These are phyloP conservation scores for Acleris cristana DNA, from an alignment of 2,888 invertebrate genomes.

Conservation along the genomic window DNA sequence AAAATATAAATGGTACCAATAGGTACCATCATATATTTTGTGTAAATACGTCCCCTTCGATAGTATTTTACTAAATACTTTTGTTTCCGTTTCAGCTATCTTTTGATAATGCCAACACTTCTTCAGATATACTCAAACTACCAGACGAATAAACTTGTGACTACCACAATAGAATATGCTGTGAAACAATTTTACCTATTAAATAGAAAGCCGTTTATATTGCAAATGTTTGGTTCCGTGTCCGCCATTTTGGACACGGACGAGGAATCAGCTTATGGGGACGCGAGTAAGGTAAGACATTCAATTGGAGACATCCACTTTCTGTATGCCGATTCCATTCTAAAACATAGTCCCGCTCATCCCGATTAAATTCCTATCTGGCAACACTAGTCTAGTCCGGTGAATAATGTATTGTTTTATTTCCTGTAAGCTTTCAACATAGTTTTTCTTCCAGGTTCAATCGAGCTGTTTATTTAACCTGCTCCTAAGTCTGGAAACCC, in stretches of 20 bases:
- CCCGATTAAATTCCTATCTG: too few relatives aligned
- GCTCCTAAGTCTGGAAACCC: slow-evolving; percentile 95
- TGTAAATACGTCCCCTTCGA: too few relatives aligned
- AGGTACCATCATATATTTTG: too few relatives aligned
- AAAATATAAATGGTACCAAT: too few relatives aligned
- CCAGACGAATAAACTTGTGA: slow-evolving; percentile 97
- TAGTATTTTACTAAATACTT: neutral
- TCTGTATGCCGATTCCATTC: too few relatives aligned
- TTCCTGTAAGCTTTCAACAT: neutral
- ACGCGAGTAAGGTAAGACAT: slow-evolving; percentile 92
- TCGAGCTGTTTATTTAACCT: slow-evolving; percentile 96
- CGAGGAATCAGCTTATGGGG: slow-evolving; percentile 93
- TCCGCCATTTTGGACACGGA: slow-evolving; percentile 97
- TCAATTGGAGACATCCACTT: too few relatives aligned
- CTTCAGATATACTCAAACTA: slow-evolving; percentile 98
- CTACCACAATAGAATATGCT: slow-evolving; percentile 98
- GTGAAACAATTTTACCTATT: slow-evolving; percentile 99
- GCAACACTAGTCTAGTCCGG: too few relatives aligned
- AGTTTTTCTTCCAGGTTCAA: slow-evolving; percentile 85
- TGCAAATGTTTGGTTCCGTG: slow-evolving; percentile 99
- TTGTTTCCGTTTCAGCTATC: slow-evolving; percentile 86
- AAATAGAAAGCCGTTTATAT: slow-evolving; percentile 98
- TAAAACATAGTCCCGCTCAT: too few relatives aligned
- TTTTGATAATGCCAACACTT: slow-evolving; percentile 98
- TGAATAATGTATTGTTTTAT: too few relatives aligned